Base-by-base conservation (phyloP, 2,113 vertebrate species). In the Pluvialis apricaria region DNA sequence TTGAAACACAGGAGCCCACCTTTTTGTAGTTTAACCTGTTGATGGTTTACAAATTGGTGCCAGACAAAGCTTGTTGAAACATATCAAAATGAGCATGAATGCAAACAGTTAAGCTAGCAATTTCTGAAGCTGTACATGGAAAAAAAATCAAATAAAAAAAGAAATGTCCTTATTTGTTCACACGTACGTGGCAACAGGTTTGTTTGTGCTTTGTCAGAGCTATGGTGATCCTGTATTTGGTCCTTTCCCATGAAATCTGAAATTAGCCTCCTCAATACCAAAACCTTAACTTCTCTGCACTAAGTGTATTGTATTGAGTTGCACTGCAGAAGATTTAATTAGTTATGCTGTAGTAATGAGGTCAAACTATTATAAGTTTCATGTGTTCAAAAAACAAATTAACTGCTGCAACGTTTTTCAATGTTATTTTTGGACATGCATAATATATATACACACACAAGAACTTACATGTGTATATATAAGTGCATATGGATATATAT, bases 141-240 rank as follows among this genome's bases (percentile, higher is more conserved):
- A 90, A 90, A 97, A 88, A 83, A 96, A 45, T 13, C 15, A 62
- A 84, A 84, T 70, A 64, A 90, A 92, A 93, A 86, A 96, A 86
- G 90, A 93, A 86, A 96, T 92, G 94, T 97, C 96, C 96, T 97
- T 98, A 89, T 96, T 98, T 94, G 94, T 98, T 97, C 96, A 97
- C 91, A 54, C 77, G 64, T 98, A 95, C 40, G 96, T 96, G 95
- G 79, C 97, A 73, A 98, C 93, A 66, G 97, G 93, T 98, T 97
- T 95, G 96, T 98, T 97, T 98, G 97, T 98, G 98, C 97, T 98
- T 98, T 95, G 97, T 98, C 98, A 96, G 85, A 98, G 98, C 97
- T 98, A 94, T 98, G 98, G 97, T 98, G 97, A 98, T 98, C 95
- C 96, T 97, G 96, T 98, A 97, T 97, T 97, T 97, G 97, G 97